Percentiles rank a stretch among this genome's conserved stretches.
These are phyloP conservation scores for Goniozus legneri DNA, from an alignment of 1,140 invertebrate species.

Conservation along the genomic window DNA sequence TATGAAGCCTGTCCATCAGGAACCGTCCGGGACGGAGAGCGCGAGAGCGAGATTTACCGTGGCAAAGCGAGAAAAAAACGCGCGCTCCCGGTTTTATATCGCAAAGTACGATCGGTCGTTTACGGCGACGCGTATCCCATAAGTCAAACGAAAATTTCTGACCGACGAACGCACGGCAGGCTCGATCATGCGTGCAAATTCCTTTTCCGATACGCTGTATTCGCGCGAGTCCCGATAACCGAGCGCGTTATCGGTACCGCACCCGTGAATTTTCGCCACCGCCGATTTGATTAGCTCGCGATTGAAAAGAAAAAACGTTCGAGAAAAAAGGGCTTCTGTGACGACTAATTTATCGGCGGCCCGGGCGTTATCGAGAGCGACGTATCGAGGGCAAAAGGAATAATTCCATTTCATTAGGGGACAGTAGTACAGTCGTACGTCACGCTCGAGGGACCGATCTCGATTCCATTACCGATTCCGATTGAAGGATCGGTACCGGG, in stretches of 20 bases:
- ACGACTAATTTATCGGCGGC: conserved; percentile 16
- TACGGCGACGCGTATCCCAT: conserved; percentile 12
- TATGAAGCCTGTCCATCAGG: conserved; percentile 49
- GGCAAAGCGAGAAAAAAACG: conserved; percentile 7
- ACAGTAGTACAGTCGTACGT: conserved; percentile 24
- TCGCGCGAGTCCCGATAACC: too few relatives aligned
- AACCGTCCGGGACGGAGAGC: too few relatives aligned
- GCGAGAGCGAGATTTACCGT: conserved; percentile 37
- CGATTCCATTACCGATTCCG: too few relatives aligned
- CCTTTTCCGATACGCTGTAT: conserved; percentile 7
- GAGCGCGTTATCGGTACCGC: too few relatives aligned
- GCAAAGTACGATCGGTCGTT: conserved; percentile 19
- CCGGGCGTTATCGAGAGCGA: conserved; percentile 16
- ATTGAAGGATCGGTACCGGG: too few relatives aligned
- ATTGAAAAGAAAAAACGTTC: conserved; percentile 11
- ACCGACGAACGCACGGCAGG: conserved; percentile 10
- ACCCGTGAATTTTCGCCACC: too few relatives aligned
- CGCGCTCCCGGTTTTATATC: too few relatives aligned
- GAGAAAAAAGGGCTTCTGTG: conserved; percentile 11
- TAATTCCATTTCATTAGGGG: conserved; percentile 3
- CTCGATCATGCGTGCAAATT: conserved; percentile 14
- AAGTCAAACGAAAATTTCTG: conserved; percentile 20
- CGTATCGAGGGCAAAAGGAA: conserved; percentile 18
- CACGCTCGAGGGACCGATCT: conserved; percentile 16
- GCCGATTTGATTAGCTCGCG: too few relatives aligned